Base-by-base conservation (phyloP, 2,888 invertebrate genomes). In the Megastigmus dorsalis region DNA sequence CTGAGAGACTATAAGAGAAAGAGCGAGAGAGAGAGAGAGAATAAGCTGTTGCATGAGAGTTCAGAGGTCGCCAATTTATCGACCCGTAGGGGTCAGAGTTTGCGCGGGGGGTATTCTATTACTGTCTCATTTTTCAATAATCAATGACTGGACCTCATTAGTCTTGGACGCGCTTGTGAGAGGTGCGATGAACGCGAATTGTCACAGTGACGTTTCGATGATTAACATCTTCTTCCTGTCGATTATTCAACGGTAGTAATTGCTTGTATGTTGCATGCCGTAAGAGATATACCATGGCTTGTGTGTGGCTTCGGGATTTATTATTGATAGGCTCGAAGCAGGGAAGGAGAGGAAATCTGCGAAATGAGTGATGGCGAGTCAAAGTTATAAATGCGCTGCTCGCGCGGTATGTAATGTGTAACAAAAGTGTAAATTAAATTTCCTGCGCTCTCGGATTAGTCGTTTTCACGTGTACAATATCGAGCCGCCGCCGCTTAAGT, bases 111-210 rank as follows among this genome's bases (percentile, higher is more conserved):
- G 20, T 57, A 67, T 73, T 67, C 54, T 48, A 62, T 73, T 73
- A 62, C 36, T 38, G 62, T 55, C 67, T 73, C 54, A 62, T 67
- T 73, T 73, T 73, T 67, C 60, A 73, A 48, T 60, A 26, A 59
- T 72, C 59, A 23, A 65, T 33, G 41, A 15, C n/a, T 1, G 1
- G 36, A 13, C 38, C 30, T 33, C 62, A 48, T 62, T n/a, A n/a
- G 33, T 30, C 36, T 33, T n/a, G 30, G n/a, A 3, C 13, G 20
- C 30, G 62, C n/a, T 10, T n/a, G n/a, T n/a, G n/a, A n/a, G n/a
- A n/a, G n/a, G n/a, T n/a, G n/a, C 20, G 30, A 55, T 55, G 28
- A 1, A 28, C 23, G 50, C 28, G 13, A 33, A 62, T 48, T 70
- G 70, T 70, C 70, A 28, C 62, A 62, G 23, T 36, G 62, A 43